phyloP scores from a whole-genome alignment of 2,113 vertebrate species.

The Anas platyrhynchos region DNA sequence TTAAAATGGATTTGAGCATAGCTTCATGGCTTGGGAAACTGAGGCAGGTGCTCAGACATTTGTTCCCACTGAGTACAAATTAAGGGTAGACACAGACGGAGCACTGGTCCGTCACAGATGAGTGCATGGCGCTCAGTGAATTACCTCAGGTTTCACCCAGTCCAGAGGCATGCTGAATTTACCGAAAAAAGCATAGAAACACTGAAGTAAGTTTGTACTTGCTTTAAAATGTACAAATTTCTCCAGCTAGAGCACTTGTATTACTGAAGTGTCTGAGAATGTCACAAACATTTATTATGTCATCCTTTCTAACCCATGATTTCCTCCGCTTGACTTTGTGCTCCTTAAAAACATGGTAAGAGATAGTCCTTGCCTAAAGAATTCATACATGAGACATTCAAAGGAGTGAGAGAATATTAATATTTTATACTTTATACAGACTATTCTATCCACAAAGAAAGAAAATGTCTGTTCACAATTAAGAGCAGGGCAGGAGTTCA shows the following conservation, averaged over 20 bases:
- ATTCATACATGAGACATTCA: background rate
- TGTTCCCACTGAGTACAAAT: background rate
- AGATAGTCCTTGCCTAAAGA: background rate
- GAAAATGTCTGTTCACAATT: background rate
- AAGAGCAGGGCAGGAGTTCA: background rate
- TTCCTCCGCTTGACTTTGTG: background rate
- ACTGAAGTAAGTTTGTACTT: fast-evolving
- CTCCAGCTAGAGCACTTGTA: fast-evolving
- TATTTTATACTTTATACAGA: background rate
- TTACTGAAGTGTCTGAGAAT: background rate
- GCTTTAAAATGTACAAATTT: background rate
- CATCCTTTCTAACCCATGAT: background rate
- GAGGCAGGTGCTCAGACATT: background rate
- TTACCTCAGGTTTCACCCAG: background rate
- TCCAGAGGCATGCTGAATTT: fast-evolving
- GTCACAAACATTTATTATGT: background rate
- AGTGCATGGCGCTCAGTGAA: fast-evolving
- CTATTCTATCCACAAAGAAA: background rate
- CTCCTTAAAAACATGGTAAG: fast-evolving
- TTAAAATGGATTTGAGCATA: background rate
- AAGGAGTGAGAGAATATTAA: background rate
- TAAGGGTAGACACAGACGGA: background rate
- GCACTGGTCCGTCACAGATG: fast-evolving
- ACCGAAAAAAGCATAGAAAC: background rate
- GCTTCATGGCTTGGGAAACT: background rate